A percentile compares a stretch with the other conserved stretches of the same genome.
Evolutionary conservation across 2,888 invertebrate genomes (phyloP).

Genomic region (Calephelis perditalis): DNA sequence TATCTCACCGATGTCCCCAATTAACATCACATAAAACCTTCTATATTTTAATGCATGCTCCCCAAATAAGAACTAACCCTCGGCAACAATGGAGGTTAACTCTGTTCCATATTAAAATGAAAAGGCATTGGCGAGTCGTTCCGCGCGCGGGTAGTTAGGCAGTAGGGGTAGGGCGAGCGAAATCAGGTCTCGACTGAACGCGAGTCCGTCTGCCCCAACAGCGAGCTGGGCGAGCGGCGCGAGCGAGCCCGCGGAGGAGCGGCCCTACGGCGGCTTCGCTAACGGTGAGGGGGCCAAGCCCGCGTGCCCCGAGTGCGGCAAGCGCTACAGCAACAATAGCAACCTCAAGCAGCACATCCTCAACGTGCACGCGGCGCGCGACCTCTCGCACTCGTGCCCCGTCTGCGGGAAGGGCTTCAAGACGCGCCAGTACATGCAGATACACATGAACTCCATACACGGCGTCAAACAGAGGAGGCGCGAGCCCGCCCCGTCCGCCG

Average conservation of each 20-base stretch:
- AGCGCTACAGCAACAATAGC: constrained; percentile 83
- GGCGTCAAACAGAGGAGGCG: constrained; percentile 80
- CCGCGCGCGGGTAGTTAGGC: constrained; percentile 19
- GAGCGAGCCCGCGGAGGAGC: constrained; percentile 38
- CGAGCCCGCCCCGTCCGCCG: constrained; percentile 56
- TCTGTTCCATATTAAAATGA: constrained; percentile 18
- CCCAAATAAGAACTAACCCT: constrained; percentile 23
- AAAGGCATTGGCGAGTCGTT: constrained; percentile 20
- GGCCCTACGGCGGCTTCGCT: constrained; percentile 42
- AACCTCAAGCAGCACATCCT: constrained; percentile 84
- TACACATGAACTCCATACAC: constrained; percentile 83
- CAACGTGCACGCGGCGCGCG: constrained; percentile 81
- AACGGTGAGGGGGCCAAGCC: constrained; percentile 72
- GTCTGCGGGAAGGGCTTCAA: constrained; percentile 83
- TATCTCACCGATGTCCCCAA: constrained; percentile 49
- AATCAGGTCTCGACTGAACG: constrained; percentile 47
- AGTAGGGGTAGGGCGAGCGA: constrained; percentile 33
- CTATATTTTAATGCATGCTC: constrained; percentile 15
- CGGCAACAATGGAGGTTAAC: constrained; percentile 42
- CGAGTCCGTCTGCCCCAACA: constrained; percentile 72
- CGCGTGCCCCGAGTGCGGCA: constrained; percentile 82
- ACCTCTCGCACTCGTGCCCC: constrained; percentile 79
- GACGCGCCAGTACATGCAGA: constrained; percentile 84
- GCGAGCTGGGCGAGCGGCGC: constrained; percentile 59
- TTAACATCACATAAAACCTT: constrained; percentile 31